Evolutionary conservation across 2,888 invertebrate species (phyloP).

Genomic region (Acholoe squamosa): DNA sequence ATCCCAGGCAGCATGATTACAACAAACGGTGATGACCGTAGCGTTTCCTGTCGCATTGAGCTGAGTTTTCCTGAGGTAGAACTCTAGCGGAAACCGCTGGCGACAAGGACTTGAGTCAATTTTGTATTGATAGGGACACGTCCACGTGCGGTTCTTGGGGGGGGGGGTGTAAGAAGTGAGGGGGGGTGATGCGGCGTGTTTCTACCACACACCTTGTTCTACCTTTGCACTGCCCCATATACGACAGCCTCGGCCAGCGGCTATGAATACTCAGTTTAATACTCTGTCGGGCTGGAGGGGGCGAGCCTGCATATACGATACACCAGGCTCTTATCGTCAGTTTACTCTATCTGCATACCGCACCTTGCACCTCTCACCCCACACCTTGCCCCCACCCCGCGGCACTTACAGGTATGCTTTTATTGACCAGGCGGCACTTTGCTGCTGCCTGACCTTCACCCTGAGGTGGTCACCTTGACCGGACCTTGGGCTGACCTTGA

Average conservation of each 20-base stretch:
- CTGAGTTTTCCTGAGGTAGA: neutral
- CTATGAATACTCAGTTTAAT: too few species aligned
- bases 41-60: too few species aligned
- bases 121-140: neutral
- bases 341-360: neutral
- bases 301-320: neutral
- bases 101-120: too few species aligned
- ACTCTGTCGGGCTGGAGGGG: too few species aligned
- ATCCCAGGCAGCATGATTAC: too few species aligned
- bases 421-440: neutral
- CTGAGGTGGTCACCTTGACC: neutral
- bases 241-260: neutral
- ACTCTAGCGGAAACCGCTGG: too few species aligned
- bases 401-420: neutral
- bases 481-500: neutral
- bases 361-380: neutral
- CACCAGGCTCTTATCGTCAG: neutral
- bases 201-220: slow-evolving; percentile 15
- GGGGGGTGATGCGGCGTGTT: too few species aligned
- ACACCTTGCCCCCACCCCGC: neutral
- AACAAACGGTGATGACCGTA: too few species aligned
- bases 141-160: neutral
- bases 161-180: too few species aligned
- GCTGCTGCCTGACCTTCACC: neutral
- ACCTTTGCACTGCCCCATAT: neutral